phyloP scores from a whole-genome alignment of 2,888 invertebrate species.

The Ferrisia virgata region DNA sequence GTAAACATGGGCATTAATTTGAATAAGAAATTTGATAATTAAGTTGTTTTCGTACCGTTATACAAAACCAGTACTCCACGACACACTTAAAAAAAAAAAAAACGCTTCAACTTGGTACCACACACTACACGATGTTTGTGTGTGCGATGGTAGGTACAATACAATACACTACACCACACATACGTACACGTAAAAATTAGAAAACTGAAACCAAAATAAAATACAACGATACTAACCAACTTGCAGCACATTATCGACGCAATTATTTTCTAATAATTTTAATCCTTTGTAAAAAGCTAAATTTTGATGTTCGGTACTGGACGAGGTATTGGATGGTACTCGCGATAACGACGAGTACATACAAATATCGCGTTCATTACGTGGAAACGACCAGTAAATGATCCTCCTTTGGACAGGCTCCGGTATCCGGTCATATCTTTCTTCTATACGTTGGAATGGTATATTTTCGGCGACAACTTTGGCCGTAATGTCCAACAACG shows the following conservation, averaged over 20 bases:
- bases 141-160: background rate
- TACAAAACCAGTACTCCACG: slow-evolving; percentile 29
- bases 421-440: slow-evolving; percentile 80
- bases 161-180: background rate
- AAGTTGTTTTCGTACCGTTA: slow-evolving; percentile 33
- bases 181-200: background rate
- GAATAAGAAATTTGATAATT: slow-evolving; percentile 33
- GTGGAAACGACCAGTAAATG: slow-evolving; percentile 85
- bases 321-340: slow-evolving; percentile 56
- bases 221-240: slow-evolving; percentile 70
- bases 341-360: slow-evolving; percentile 79
- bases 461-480: slow-evolving; percentile 79
- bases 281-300: slow-evolving; percentile 83
- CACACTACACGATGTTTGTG: too few relatives aligned
- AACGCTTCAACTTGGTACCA: background rate
- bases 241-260: slow-evolving; percentile 82
- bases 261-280: slow-evolving; percentile 75
- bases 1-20: slow-evolving; percentile 25
- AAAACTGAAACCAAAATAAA: too few relatives aligned
- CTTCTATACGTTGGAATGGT: slow-evolving; percentile 82
- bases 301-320: slow-evolving; percentile 69
- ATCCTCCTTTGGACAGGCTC: slow-evolving; percentile 84
- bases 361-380: slow-evolving; percentile 82
- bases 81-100: slow-evolving; percentile 10
- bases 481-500: slow-evolving; percentile 77